These are phyloP conservation scores for Oenanthe melanoleuca DNA, from an alignment of 2,113 vertebrate genomes.

Conservation along the genomic window DNA sequence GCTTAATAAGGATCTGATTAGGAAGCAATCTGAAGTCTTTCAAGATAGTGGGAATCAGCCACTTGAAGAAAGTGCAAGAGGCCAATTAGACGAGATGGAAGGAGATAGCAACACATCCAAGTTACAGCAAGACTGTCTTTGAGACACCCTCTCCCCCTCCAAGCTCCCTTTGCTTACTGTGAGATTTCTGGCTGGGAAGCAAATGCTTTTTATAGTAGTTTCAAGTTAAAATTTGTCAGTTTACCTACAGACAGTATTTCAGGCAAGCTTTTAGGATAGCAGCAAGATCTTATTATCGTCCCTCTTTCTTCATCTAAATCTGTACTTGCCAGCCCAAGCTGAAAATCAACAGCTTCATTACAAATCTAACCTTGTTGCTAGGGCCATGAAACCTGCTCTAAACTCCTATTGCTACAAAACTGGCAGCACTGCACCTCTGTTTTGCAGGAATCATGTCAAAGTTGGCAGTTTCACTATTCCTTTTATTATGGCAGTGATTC, in stretches of 20 bases:
- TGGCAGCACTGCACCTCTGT: neutral
- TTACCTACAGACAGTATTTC: neutral
- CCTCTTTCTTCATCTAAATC: neutral
- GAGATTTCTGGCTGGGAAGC: neutral
- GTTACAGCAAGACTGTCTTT: neutral
- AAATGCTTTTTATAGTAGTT: neutral
- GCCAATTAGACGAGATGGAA: neutral
- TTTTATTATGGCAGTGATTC: neutral
- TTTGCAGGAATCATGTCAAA: neutral
- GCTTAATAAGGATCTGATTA: neutral
- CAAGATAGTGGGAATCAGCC: neutral
- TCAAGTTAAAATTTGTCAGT: constrained; percentile 4
- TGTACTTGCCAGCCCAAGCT: neutral
- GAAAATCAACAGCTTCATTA: neutral
- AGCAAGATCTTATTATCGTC: neutral
- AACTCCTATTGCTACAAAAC: neutral
- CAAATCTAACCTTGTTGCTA: neutral
- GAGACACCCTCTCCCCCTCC: neutral
- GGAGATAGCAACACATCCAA: neutral
- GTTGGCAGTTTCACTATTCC: neutral
- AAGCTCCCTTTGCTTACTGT: neutral
- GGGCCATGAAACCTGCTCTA: neutral
- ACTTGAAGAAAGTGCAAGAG: neutral
- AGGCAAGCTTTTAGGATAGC: neutral
- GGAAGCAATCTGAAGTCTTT: neutral